Evolutionary conservation across 2,113 vertebrate species (phyloP).

Genomic region (Uropsilus gracilis): DNA sequence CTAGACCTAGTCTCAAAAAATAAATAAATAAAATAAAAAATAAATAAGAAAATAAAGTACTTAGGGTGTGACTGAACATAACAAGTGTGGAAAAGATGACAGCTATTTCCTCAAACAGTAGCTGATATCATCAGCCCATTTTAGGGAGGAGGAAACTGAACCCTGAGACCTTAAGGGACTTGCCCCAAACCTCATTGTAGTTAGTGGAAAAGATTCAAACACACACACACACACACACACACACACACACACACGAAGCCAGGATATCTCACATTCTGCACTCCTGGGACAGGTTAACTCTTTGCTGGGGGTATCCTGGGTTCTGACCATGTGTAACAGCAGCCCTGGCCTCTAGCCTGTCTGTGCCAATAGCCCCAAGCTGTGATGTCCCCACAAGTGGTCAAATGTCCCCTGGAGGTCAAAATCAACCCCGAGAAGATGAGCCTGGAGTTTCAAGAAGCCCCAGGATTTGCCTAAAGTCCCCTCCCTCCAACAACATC

Average conservation of each 20-base stretch:
- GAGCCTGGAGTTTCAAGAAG: background rate
- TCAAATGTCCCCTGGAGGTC: background rate
- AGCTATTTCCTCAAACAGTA: background rate
- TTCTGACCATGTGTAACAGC: accelerated
- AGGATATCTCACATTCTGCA: background rate
- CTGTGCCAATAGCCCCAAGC: background rate
- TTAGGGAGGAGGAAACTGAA: background rate
- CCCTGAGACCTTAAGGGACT: background rate
- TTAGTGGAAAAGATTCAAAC: background rate
- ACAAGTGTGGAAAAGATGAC: background rate
- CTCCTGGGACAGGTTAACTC: too few relatives aligned
- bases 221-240: too few relatives aligned
- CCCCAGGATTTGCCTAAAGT: background rate
- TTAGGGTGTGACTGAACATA: background rate
- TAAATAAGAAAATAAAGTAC: too few relatives aligned
- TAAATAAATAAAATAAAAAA: too few relatives aligned
- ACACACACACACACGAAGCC: too few relatives aligned
- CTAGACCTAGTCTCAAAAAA: too few relatives aligned
- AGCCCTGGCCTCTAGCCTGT: background rate
- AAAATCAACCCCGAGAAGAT: background rate
- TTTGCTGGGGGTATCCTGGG: background rate
- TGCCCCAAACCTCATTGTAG: background rate
- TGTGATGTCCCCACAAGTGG: background rate
- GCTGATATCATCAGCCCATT: background rate
- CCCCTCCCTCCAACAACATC: background rate